Evolutionary conservation across 2,797 vertebrate species (phyloP).

Genomic region (Spea hammondii): DNA sequence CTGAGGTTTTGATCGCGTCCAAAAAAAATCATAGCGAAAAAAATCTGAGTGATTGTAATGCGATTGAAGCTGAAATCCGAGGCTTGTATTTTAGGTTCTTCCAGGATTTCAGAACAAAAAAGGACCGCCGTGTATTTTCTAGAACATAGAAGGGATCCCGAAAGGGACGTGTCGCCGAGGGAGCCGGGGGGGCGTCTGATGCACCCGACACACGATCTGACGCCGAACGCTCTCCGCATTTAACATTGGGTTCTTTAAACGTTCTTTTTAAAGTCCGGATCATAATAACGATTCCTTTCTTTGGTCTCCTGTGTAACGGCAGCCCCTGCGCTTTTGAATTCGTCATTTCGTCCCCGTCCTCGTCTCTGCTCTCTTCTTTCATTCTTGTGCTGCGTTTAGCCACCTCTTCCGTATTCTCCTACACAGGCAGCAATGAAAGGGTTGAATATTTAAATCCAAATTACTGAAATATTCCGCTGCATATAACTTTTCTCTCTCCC

Average conservation of each 20-base stretch:
- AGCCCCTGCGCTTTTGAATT: not conserved
- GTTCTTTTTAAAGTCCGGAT: not conserved
- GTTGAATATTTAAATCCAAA: slow-evolving; percentile 25
- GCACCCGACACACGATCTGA: not conserved
- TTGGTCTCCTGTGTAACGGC: not conserved
- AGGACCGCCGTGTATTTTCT: not conserved
- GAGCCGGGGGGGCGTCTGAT: too few relatives aligned
- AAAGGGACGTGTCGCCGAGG: not conserved
- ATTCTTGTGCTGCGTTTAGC: slow-evolving; percentile 1
- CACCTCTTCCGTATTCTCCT: not conserved
- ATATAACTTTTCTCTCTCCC: slow-evolving; percentile 21
- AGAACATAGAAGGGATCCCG: not conserved
- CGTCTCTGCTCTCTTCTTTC: not conserved
- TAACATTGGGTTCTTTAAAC: not conserved
- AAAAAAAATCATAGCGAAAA: not conserved
- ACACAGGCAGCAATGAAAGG: slow-evolving; percentile 4
- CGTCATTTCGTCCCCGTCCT: not conserved
- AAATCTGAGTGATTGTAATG: not conserved
- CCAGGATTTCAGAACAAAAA: not conserved
- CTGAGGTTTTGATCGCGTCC: not conserved
- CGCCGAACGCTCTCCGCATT: not conserved
- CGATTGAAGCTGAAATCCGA: not conserved
- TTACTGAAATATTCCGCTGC: slow-evolving; percentile 36
- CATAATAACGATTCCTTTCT: not conserved
- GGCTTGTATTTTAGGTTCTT: not conserved